Percentiles rank a stretch among this genome's conserved stretches.
Conservation (phyloP, 2,888 invertebrate genomes). For the Erebia palarica region DNA sequence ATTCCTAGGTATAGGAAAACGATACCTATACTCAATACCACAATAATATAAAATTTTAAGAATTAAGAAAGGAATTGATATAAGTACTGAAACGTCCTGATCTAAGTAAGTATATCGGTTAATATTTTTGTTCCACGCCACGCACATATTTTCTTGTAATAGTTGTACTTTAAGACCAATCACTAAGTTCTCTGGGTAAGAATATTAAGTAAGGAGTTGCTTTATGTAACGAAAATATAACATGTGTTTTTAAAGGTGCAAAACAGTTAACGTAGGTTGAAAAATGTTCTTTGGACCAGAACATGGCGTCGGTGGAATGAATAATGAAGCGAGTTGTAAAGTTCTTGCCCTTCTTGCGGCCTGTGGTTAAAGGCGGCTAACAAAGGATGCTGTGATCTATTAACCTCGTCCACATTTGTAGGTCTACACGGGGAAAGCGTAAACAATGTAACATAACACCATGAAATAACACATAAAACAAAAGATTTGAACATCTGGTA, state of each 20-base stretch:
- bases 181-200: too few species aligned
- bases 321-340: slow-evolving; percentile 24
- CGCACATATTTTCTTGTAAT: too few species aligned
- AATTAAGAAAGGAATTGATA: too few species aligned
- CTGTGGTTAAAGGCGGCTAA: slow-evolving; percentile 23
- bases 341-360: slow-evolving; percentile 21
- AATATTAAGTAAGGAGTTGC: too few species aligned
- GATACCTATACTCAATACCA: too few species aligned
- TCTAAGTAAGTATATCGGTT: too few species aligned
- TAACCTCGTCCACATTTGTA: slow-evolving; percentile 28
- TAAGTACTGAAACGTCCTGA: too few species aligned
- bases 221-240: background rate
- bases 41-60: too few species aligned
- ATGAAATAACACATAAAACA: background rate
- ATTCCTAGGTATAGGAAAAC: too few species aligned
- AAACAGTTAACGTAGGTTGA: slow-evolving; percentile 10
- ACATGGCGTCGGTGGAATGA: slow-evolving; percentile 18
- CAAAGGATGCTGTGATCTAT: slow-evolving; percentile 35
- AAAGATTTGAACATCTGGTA: background rate
- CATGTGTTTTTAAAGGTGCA: background rate
- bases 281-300: slow-evolving; percentile 20
- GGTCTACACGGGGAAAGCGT: slow-evolving; percentile 21
- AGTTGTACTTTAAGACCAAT: too few species aligned
- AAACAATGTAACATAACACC: slow-evolving; percentile 19
- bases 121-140: too few species aligned